Evolutionary conservation across 64 coral and sea anemone species (phyloP), one percentile per base, ranked within the genome.

Genomic region (Platygyra sinensis): DNA sequence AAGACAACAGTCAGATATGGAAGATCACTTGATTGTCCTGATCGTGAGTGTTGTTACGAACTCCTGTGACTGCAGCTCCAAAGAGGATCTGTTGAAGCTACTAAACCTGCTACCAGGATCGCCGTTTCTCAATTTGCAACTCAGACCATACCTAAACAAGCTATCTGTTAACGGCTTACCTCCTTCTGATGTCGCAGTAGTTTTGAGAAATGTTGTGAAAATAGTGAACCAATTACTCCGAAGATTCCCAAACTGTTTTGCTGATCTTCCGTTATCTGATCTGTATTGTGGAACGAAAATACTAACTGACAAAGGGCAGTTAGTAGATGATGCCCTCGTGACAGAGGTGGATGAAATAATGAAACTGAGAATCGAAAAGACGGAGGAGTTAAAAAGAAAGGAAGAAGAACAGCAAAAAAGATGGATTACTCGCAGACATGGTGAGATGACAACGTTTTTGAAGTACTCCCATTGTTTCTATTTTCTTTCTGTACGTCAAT

Each of bases 381-480:
- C 75, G 18, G 80, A 92, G 11, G 84, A 92, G 27, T 11, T 92
- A 14, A 92, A 86, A 61, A 86, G 76, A 28, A 38, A 79, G 51
- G 89, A 82, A 72, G 89, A 75, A 52, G 54, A 62, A 60, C 46
- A 46, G 33, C 27, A 80, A 38, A 72, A 30, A 75, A 46, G 64
- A 60, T 83, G 32, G 30, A 65, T 10, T 5, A 79, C 50, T 14
- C 80, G 80, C 3, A 79, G 52, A 63, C 31, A 62, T 55, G 79
- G 80, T 74, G 19, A 81, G 55, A 38, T 38, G 36, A 38, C 36
- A 38, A 38, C 36, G 36, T 38, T 38, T 38, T 2, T 38, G 36
- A 38, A 38, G 36, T 38, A 38, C 4, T 38, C 36, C 36, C 36
- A 2, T 38, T 38, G n/a, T n/a, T n/a, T n/a, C n/a, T n/a, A n/a